A percentile compares a stretch with the other conserved stretches of the same genome.
These are phyloP conservation scores for Aphidius ervi DNA, from an alignment of 1,140 invertebrate species.

Conservation along the genomic window DNA sequence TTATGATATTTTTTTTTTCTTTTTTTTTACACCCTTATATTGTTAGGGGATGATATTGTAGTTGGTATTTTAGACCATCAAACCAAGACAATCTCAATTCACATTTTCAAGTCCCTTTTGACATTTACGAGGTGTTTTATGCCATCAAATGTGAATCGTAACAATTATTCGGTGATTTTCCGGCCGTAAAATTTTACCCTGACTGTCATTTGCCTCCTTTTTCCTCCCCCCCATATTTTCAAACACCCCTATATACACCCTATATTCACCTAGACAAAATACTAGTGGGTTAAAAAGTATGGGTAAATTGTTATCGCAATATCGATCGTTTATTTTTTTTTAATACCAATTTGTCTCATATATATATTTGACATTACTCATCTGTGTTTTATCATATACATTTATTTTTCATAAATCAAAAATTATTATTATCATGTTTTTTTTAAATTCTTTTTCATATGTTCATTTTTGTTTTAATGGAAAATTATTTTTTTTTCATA, in stretches of 20 bases:
- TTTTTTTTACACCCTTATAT: slow-evolving; percentile 2
- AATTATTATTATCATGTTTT: not conserved
- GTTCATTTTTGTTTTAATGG: no score
- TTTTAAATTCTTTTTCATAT: no score
- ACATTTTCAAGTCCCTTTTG: slow-evolving; percentile 31
- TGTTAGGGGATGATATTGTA: slow-evolving; percentile 1
- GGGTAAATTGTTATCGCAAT: no score
- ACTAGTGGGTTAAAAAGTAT: not conserved
- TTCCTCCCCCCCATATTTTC: not conserved
- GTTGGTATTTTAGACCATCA: not conserved
- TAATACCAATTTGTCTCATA: no score
- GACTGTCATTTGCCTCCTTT: not conserved
- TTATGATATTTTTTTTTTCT: not conserved
- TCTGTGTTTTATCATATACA: no score
- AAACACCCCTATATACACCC: not conserved
- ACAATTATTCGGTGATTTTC: slow-evolving; percentile 25
- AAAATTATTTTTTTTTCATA: no score
- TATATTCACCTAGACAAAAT: not conserved
- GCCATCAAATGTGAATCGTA: slow-evolving; percentile 42
- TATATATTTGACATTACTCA: no score
- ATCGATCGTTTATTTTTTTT: no score
- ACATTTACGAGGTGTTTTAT: no score
- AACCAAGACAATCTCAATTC: no score
- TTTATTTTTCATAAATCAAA: no score
- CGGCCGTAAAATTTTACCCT: slow-evolving; percentile 20